Evolutionary conservation across 2,113 vertebrate species (phyloP).

Genomic region (Ailuropoda melanoleuca): DNA sequence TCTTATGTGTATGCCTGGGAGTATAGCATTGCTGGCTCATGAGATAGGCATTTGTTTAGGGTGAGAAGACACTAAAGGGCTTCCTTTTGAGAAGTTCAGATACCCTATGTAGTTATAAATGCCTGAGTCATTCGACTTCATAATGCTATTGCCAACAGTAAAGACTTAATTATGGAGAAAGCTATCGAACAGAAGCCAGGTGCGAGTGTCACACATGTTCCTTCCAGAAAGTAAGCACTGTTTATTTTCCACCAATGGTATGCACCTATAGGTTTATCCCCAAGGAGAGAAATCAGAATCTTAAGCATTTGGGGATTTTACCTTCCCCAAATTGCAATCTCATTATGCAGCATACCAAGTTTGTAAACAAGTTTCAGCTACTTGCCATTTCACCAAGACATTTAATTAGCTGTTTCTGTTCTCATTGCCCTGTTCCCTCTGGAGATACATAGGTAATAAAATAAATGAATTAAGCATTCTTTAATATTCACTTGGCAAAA

Average conservation of each 20-base stretch:
- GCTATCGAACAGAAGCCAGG: background rate
- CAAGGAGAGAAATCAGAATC: conserved; percentile 33
- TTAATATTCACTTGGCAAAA: conserved; percentile 56
- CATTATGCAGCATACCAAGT: conserved; percentile 50
- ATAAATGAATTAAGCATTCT: conserved; percentile 59
- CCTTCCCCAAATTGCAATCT: conserved; percentile 30
- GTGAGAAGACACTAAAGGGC: background rate
- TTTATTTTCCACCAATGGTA: conserved; percentile 30
- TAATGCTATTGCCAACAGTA: background rate
- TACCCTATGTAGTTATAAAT: background rate
- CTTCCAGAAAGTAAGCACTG: background rate
- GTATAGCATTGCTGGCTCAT: background rate
- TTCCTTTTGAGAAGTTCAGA: background rate
- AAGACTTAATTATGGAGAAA: background rate
- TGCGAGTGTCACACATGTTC: background rate
- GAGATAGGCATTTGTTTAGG: background rate
- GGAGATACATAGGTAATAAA: conserved; percentile 58
- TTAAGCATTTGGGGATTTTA: conserved; percentile 2
- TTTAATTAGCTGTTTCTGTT: conserved; percentile 69
- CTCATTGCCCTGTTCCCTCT: conserved; percentile 38
- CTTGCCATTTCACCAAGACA: conserved; percentile 45
- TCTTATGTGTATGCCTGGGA: background rate
- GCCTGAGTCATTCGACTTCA: background rate
- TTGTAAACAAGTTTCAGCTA: conserved; percentile 62
- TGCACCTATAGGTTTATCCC: background rate